Percentiles rank a stretch among this genome's conserved stretches.
Evolutionary conservation across 2,888 invertebrate species (phyloP).

Genomic region (Lepas anatifera): DNA sequence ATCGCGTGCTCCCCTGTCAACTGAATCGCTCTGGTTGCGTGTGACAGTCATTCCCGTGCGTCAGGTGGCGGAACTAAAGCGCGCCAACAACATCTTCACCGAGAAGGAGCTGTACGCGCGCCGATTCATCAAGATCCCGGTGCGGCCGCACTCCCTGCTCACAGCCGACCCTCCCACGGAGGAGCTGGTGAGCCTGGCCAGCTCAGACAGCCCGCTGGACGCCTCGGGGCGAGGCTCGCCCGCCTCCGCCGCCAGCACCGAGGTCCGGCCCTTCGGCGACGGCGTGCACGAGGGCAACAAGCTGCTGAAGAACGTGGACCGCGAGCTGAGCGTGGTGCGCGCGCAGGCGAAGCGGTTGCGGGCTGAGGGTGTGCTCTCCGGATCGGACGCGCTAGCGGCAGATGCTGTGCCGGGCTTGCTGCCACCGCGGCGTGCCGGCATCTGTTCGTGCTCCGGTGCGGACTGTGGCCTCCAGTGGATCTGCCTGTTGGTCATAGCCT

Average conservation of each 20-base stretch:
- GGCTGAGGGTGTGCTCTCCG: not conserved
- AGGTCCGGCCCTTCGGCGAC: constrained; percentile 5
- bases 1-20: too few relatives aligned
- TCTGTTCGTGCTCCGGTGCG: not conserved
- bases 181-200: not conserved
- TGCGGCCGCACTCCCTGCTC: not conserved
- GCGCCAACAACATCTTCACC: not conserved
- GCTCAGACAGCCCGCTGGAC: not conserved
- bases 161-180: not conserved
- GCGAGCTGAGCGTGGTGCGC: not conserved
- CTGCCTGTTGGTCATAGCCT: not conserved
- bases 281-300: not conserved
- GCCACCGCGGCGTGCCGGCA: not conserved
- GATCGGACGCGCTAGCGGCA: not conserved
- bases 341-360: not conserved
- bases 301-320: constrained; percentile 1
- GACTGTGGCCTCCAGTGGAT: constrained; percentile 9
- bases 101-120: constrained; percentile 9
- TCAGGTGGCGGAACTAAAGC: not conserved
- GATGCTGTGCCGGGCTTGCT: not conserved
- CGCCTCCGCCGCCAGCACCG: not conserved
- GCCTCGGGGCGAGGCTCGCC: not conserved
- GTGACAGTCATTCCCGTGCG: too few relatives aligned
- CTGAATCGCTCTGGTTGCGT: too few relatives aligned
- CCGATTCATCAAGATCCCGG: not conserved